Base-by-base conservation (phyloP, 2,888 invertebrate species). In the Acrobasis suavella region DNA sequence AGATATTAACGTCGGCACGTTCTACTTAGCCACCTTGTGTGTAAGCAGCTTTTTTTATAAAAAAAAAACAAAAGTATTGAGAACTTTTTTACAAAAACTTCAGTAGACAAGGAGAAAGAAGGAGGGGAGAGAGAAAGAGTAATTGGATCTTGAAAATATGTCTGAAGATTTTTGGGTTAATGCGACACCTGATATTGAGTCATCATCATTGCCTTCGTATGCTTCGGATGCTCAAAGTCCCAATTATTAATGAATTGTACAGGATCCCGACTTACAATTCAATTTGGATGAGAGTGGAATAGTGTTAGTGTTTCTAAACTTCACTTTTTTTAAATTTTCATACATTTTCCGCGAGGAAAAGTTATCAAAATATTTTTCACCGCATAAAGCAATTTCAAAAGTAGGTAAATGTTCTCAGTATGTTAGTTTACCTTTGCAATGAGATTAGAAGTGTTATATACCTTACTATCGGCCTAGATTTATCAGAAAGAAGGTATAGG, bases 391-490 rank as follows among this genome's bases (percentile, higher is more conserved):
- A 6, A 5, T 2, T 12, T 2, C 22, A 12, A 2, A 2, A 42
- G 1, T 2, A 42, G 2, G 42, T 3, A 6, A 46, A 46, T 54
- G 38, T 62, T 50, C 15, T 55, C 61, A 32, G 55, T 61, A 38
- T 38, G 42, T 39, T 52, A 59, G 50, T 61, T 51, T 63, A 38
- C n/a, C 12, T 22, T 49, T 17, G 16, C 42, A 32, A 32, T 46
- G 17, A 54, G 7, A 60, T 42, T 52, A 32, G 5, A 15, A 42
- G 38, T 37, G 32, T 50, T 37, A 9, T 14, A 51, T n/a, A 37
- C 5, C 17, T 54, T 54, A 37, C 55, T 50, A 62, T 37, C 49
- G 55, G 55, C 49, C 50, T 5, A 62, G 50, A 62, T 62, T 61
- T 52, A n/a, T 50, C 15, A 15, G 16, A 9, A 42, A 56, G 10